Base-by-base conservation (phyloP, 2,113 vertebrate species). In the Budorcas taxicolor region DNA sequence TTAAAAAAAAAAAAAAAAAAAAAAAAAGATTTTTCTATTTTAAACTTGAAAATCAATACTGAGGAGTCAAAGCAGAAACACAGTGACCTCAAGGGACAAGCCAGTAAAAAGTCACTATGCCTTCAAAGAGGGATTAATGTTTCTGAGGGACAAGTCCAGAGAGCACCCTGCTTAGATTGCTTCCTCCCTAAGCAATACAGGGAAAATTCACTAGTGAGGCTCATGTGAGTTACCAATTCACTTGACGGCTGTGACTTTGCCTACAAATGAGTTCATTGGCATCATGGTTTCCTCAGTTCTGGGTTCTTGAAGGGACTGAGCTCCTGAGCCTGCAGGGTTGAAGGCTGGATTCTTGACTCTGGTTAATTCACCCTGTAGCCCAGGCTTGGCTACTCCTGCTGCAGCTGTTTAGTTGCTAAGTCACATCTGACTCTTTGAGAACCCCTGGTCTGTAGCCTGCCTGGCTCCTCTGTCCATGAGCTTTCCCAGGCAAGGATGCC, bases 291-390 rank as follows among this genome's bases (percentile, higher is more conserved):
- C 6, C 13, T 53, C 52, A 3, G 0, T 45, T n/a, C 64, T 27
- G 9, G 31, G 36, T 21, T 9, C 50, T 33, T 4, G 15, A 85
- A 2, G 16, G 58, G 29, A 85, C 3, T 17, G 52, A 29, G 21
- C 5, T 80, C 25, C 36, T 27, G 21, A 89, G 25, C 53, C 67
- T 6, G 1, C 10, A 7, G 17, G 52, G 3, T 40, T 40, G 16
- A 50, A 21, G 16, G n/a, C 25, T 43, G 2, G 29, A 84, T 31
- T 82, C 50, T 50, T 6, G 33, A 40, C 14, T 58, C 25, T 6
- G 8, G 15, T 9, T 11, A 21, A 31, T 45, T 52, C 25, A 33
- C 3, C 0, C 0, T 0, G 23, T 2, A 2, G 14, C 14, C 52
- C 33, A 47, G 40, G 17, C 33, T 47, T 10, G 29, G 84, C 31